These are phyloP conservation scores for Mus spicilegus DNA, from an alignment of 2,113 vertebrate genomes.

Conservation along the genomic window DNA sequence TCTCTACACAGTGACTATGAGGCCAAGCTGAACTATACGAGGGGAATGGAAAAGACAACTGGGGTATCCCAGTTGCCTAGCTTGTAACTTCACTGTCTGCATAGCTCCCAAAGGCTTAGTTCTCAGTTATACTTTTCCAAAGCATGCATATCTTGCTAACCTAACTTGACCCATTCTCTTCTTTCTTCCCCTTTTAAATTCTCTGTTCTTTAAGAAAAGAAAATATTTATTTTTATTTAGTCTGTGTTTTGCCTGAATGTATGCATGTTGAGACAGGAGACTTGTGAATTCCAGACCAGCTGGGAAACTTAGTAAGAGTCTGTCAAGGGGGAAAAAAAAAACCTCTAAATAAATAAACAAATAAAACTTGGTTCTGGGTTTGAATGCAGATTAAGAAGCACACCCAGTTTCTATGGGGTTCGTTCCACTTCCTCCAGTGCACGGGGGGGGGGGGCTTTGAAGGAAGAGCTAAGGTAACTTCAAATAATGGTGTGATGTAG, in stretches of 20 bases:
- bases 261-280: background rate
- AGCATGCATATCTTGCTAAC: background rate
- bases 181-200: background rate
- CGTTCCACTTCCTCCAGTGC: background rate
- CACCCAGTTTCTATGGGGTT: background rate
- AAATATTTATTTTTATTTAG: background rate
- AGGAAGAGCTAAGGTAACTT: background rate
- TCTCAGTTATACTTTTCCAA: background rate
- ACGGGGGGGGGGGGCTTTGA: background rate
- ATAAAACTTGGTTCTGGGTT: background rate
- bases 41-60: background rate
- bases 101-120: background rate
- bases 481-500: background rate
- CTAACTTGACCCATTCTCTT: too few species aligned
- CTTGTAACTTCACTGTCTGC: background rate
- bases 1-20: background rate
- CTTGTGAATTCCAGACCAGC: background rate
- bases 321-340: accelerated
- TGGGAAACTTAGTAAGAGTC: background rate
- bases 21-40: background rate
- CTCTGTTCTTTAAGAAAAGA: background rate
- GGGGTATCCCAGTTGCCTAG: background rate
- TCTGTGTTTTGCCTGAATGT: background rate
- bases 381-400: too few species aligned
- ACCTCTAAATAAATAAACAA: background rate